Base-by-base conservation (phyloP, 37 sponge, comb jelly and placozoan genomes). In the Lycopodina hypogea region DNA sequence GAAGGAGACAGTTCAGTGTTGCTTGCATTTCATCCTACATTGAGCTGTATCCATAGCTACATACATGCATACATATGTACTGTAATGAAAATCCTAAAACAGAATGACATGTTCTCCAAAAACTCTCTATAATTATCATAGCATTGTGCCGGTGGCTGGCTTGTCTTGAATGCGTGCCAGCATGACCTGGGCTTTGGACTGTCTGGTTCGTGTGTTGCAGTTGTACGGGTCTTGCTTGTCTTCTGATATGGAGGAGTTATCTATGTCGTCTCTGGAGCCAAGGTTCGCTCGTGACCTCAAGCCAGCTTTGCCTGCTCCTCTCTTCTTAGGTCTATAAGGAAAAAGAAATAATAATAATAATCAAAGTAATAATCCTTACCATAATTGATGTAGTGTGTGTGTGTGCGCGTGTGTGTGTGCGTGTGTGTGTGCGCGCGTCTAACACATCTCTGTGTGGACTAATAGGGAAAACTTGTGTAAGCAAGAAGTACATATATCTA, bases 111-210 rank as follows among this genome's bases (percentile, higher is more conserved):
- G 48, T 45, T 4, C 4, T 9, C 48, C 48, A 12, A 45, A 9
- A 45, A 9, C 48, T 12, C 48, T 12, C 9, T 45, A n/a, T n/a
- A n/a, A n/a, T n/a, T 6, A 21, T 81, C 82, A 81, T 42, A 81
- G 82, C 62, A 71, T 61, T 29, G 82, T 81, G 21, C 82, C 72
- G 11, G 71, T 14, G 11, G 71, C 4, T 0, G 82, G 74, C 24
- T 48, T 72, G 74, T 81, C 82, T 42, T 72, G 73, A 1, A 81
- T 24, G 19, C 82, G 62, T 48, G 72, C 72, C 6, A 81, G 72
- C 22, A 81, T 22, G 40, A 59, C 82, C 60, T 81, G 65, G 22
- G 82, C 82, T 29, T n/a, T 66, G 19, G 78, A 55, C 56, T 23
- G 45, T 73, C 56, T 73, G 6, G 76, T 61, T 19, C 62, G 23